These are phyloP conservation scores for Odontomyia ornata DNA, from an alignment of 2,888 invertebrate species.

Conservation along the genomic window DNA sequence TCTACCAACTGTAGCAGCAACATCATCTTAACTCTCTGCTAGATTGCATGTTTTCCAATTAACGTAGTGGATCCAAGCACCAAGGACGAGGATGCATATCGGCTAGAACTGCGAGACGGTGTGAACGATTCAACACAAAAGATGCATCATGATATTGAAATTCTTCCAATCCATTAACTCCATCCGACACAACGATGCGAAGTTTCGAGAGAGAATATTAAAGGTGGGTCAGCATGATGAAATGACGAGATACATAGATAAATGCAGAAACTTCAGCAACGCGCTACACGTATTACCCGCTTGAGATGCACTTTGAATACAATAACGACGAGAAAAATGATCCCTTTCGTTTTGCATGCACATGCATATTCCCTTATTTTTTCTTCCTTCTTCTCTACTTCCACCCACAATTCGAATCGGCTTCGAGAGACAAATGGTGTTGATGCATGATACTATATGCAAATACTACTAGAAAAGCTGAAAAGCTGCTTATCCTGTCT, in stretches of 20 bases:
- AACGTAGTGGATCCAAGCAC: background rate
- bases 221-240: background rate
- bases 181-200: background rate
- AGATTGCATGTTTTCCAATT: background rate
- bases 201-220: background rate
- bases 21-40: background rate
- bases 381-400: background rate
- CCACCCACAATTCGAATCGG: background rate
- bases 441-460: background rate
- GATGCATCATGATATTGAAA: constrained; percentile 45
- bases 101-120: background rate
- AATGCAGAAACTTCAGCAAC: constrained; percentile 27
- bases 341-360: too few species aligned
- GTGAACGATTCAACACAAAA: constrained; percentile 33
- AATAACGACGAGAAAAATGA: background rate
- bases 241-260: background rate
- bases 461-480: background rate
- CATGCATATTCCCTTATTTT: too few species aligned
- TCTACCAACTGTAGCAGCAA: too few species aligned
- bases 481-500: constrained; percentile 30
- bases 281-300: constrained; percentile 24
- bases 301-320: background rate
- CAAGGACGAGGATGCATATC: background rate
- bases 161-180: constrained; percentile 43
- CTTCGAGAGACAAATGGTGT: background rate